Percentiles rank a stretch among this genome's conserved stretches.
Evolutionary conservation across 2,797 vertebrate genomes (phyloP).

Genomic region (Bradypodion ventrale): DNA sequence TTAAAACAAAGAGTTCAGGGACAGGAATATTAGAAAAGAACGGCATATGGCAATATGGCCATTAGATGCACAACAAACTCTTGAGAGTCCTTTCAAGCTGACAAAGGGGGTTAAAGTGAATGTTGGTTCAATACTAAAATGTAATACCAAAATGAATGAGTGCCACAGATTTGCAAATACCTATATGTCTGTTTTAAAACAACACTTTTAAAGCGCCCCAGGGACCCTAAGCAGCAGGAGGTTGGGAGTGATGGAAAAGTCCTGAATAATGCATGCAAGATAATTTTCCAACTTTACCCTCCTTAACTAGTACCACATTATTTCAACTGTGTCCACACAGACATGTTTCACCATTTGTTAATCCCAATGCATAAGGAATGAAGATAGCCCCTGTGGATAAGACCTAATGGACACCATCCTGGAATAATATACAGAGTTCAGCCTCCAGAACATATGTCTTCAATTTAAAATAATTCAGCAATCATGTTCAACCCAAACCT

Average conservation of each 20-base stretch:
- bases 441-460: conserved; percentile 82
- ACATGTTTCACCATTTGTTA: conserved; percentile 75
- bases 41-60: conserved; percentile 64
- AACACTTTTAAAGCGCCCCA: conserved; percentile 70
- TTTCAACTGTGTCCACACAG: conserved; percentile 72
- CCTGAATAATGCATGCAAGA: conserved; percentile 79
- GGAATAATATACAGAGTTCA: conserved; percentile 79
- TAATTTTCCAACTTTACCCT: conserved; percentile 76
- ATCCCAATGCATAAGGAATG: conserved; percentile 77
- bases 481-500: conserved; percentile 85
- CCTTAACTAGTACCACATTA: conserved; percentile 78
- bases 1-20: conserved; percentile 71
- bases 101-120: conserved; percentile 74
- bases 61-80: conserved; percentile 74
- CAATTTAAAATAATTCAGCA: conserved; percentile 87
- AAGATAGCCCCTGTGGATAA: conserved; percentile 82
- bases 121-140: conserved; percentile 68
- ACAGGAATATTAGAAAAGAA: conserved; percentile 69
- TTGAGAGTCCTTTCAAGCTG: conserved; percentile 70
- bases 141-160: conserved; percentile 67
- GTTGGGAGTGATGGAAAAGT: conserved; percentile 62
- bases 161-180: conserved; percentile 62
- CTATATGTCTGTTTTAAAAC: conserved; percentile 66
- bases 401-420: conserved; percentile 82
- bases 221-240: conserved; percentile 48